Base-by-base conservation (phyloP, 2,113 vertebrate genomes). In the Oceanites oceanicus region DNA sequence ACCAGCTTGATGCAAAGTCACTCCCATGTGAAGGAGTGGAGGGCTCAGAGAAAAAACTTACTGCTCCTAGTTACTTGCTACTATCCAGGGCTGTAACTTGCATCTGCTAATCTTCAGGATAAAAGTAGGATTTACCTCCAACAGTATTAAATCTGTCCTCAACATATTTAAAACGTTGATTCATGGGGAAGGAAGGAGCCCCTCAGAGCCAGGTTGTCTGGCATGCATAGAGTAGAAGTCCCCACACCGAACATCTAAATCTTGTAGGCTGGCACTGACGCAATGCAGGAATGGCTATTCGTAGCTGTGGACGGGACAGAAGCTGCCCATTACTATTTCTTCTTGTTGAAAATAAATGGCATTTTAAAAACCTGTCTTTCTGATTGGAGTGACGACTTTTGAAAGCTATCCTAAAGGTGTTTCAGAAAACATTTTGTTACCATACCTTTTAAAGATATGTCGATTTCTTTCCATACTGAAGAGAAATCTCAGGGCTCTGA, bases 401-500 rank as follows among this genome's bases (percentile, higher is more conserved):
- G 55, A 89, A 93, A 91, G 18, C 19, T 45, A 40, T 45, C n/a
- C 30, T 83, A 72, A 65, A 56, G 49, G 36, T 49, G 5, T 42
- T 73, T 53, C 50, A 71, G 29, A 59, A 62, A 75, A 55, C 23
- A 40, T 56, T 67, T 68, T 52, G 53, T 70, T 84, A 92, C 73
- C 50, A 34, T 98, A 99, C 98, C 98, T 99, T 98, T 99, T 99
- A 94, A 99, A 99, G 59, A 98, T 97, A 90, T 98, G 98, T 86
- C 98, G 95, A 97, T 99, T 99, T 97, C 99, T 98, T 98, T 99
- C 99, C 98, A 99, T 98, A 72, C 99, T 99, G 92, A 99, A 99
- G 90, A 99, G 98, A 97, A 99, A 99, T n/a, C 98, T 98, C 75
- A 99, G 97, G 23, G 98, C 98, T 97, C 99, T 98, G 94, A 99